These are phyloP conservation scores for Anolis carolinensis DNA, from an alignment of 2,113 vertebrate species.

Conservation along the genomic window DNA sequence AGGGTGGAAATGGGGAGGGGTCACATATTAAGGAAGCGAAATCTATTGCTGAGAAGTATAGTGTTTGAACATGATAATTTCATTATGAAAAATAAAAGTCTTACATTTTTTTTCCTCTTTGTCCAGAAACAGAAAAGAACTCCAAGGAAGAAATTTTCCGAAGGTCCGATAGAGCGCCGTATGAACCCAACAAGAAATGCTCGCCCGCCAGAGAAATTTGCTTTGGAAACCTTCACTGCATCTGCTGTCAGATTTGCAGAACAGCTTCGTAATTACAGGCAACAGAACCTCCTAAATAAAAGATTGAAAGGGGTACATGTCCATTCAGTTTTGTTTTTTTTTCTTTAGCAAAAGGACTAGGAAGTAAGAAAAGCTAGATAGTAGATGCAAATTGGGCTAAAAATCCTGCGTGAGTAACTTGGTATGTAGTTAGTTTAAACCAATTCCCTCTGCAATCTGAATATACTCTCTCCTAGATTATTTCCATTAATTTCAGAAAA, in stretches of 20 bases:
- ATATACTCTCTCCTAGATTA: background rate
- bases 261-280: constrained; percentile 66
- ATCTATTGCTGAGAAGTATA: too few species aligned
- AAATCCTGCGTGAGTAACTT: background rate
- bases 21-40: too few species aligned
- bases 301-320: constrained; percentile 81
- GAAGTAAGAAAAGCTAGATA: background rate
- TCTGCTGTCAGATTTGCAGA: constrained; percentile 75
- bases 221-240: constrained; percentile 81
- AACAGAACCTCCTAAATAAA: constrained; percentile 76
- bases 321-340: background rate
- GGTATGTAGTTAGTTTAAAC: background rate
- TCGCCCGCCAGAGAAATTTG: constrained; percentile 92
- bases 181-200: constrained; percentile 90
- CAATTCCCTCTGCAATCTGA: background rate
- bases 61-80: too few species aligned
- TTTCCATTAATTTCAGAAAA: background rate
- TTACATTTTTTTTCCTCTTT: background rate
- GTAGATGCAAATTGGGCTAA: background rate
- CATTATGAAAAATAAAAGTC: background rate
- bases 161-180: constrained; percentile 79
- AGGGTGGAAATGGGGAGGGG: too few species aligned
- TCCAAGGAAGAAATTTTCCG: constrained; percentile 75
- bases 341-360: background rate
- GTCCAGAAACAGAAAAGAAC: constrained; percentile 80